Evolutionary conservation across 1,140 invertebrate genomes (phyloP).

Genomic region (Tetragnatha versicolor): DNA sequence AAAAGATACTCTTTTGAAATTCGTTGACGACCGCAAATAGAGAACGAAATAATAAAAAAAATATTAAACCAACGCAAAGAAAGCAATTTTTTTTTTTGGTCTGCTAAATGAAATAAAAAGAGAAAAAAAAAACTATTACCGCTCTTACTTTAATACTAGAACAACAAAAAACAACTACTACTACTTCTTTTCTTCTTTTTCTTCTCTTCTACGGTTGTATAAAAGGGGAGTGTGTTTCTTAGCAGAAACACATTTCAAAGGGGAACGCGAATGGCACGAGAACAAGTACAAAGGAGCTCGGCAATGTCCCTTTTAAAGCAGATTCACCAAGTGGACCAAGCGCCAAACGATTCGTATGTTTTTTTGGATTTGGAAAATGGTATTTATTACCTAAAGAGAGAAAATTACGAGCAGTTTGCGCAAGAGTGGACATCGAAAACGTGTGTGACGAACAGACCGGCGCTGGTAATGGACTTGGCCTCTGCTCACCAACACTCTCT

Average conservation of each 20-base stretch:
- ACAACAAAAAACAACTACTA: no score
- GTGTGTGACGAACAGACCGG: background rate
- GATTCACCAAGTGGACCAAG: background rate
- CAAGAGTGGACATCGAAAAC: background rate
- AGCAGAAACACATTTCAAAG: no score
- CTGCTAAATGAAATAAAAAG: background rate
- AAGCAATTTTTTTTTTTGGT: no score
- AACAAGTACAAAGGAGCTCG: no score
- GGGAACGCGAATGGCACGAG: no score
- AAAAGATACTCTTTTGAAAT: background rate
- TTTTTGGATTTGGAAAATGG: background rate
- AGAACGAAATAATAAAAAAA: background rate
- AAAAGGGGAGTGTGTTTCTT: no score
- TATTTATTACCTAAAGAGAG: background rate
- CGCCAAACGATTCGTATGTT: background rate
- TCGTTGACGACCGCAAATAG: background rate
- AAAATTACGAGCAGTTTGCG: background rate
- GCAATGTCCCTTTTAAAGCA: no score
- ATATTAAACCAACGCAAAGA: background rate
- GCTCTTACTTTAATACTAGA: no score
- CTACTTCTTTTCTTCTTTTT: no score
- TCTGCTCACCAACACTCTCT: background rate
- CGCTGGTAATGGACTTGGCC: background rate
- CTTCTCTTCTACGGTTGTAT: no score
- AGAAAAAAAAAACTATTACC: background rate